Evolutionary conservation across 2,797 vertebrate genomes (phyloP), one percentile per base, ranked within the genome.

Genomic region (Gymnothorax javanicus): DNA sequence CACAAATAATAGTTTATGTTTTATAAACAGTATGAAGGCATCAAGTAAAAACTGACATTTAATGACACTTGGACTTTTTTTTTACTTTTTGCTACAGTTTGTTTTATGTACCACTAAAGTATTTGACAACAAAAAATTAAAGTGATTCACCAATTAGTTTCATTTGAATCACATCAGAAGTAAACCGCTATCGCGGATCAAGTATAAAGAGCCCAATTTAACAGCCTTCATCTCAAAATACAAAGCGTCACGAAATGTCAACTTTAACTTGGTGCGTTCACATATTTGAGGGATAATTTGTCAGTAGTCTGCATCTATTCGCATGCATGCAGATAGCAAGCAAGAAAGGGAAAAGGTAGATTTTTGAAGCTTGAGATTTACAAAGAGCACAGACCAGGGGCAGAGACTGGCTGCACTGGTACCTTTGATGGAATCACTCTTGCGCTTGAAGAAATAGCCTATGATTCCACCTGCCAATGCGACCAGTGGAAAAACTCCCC

Each of bases 381-480:
- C 12, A 0, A 75, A 27, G 23, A 2, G 33, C 11, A 9, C 3
- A 4, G 27, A 4, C 43, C 7, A 3, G 8, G 17, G 56, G 7
- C 54, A 43, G 20, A 11, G 50, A 3, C 23, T 23, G 77, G 77
- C 52, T 81, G 4, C 52, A 17, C 17, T 8, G 6, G 11, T 54
- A 81, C 77, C 77, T 81, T 81, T 81, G 52, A 81, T n/a, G 50
- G 52, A 81, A 54, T 81, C 77, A 23, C 50, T 81, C 77, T 56
- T 81, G 50, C 77, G 23, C 77, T 81, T 81, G 52, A 81, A 81
- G 50, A 81, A 56, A 43, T 81, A 81, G 77, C 50, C 77, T 23
- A 56, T 56, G 7, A 81, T 56, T 81, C 77, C 77, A 3, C 50
- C 50, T 81, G 77, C 77, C 77, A 81, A 54, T 17, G 23, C 77